A percentile compares a stretch with the other conserved stretches of the same genome.
Evolutionary conservation across 2,113 vertebrate species (phyloP).

Genomic region (Rhynchomys soricoides): DNA sequence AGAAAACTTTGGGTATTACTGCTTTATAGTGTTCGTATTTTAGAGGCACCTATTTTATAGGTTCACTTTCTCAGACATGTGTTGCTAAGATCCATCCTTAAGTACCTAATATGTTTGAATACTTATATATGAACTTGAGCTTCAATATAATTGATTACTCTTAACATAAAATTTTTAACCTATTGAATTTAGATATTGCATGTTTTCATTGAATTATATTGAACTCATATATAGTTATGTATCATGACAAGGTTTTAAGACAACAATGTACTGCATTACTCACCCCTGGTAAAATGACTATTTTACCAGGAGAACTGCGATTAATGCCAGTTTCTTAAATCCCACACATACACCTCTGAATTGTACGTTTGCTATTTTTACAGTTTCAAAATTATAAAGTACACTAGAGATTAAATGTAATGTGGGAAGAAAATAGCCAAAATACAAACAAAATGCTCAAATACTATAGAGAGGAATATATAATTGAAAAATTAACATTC

Average conservation of each 20-base stretch:
- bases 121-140: background rate
- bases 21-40: background rate
- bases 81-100: constrained; percentile 23
- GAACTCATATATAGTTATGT: background rate
- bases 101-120: constrained; percentile 44
- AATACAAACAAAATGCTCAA: background rate
- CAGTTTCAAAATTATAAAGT: constrained; percentile 46
- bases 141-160: constrained; percentile 2
- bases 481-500: background rate
- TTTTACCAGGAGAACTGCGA: constrained; percentile 20
- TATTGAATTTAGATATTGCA: background rate
- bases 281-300: constrained; percentile 2
- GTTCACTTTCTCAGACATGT: background rate
- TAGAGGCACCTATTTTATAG: background rate
- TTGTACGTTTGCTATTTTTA: constrained; percentile 28
- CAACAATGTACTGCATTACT: too few relatives aligned
- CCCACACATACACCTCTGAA: background rate
- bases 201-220: background rate
- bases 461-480: background rate
- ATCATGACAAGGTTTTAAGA: background rate
- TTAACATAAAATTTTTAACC: constrained; percentile 21
- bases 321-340: constrained; percentile 22
- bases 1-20: background rate
- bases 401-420: background rate
- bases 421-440: background rate